Base-by-base conservation (phyloP, 2,113 vertebrate species). In the Cricetomys ansorgei region DNA sequence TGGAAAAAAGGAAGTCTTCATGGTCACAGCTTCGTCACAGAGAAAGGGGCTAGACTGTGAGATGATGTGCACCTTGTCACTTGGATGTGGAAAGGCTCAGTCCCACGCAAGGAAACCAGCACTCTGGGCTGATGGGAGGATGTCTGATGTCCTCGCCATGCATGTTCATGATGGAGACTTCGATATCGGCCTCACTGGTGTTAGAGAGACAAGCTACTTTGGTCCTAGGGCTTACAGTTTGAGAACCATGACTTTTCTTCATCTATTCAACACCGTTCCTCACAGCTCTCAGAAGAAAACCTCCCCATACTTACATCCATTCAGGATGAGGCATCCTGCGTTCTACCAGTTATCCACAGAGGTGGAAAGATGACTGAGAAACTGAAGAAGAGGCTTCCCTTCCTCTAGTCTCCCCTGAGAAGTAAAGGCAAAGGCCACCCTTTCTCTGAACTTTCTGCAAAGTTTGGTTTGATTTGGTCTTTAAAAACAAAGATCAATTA, bases 271-370 rank as follows among this genome's bases (percentile, higher is more conserved):
- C 57, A 59, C 48, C n/a, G n/a, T 93, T 29, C 48, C 23, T 59
- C 53, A n/a, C 84, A n/a, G 27, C 5, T 70, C 29, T 91, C 92
- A 92, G 89, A 93, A 91, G 95, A 84, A 29, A 55, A 23, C 29
- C 59, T 37, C 59, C 37, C 87, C 23, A 23, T 5, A 19, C 31
- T 25, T 27, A 2, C 31, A 12, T 64, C 37, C 53, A 12, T 43
- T 27, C 55, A 45, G 72, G 48, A 25, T 23, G 45, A 55, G 45
- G 70, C 12, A 94, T 88, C 50, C 55, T 59, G 64, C 23, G 27
- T 25, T 48, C 12, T 45, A 57, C 25, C 65, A 72, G 94, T 31
- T 67, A 40, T 43, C 65, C 48, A 53, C n/a, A 10, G 73, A 59
- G 43, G 57, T 67, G 77, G 77, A 40, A 93, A 75, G 59, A 80